Evolutionary conservation across 2,797 vertebrate genomes (phyloP).

Genomic region (Lithobates sylvaticus): DNA sequence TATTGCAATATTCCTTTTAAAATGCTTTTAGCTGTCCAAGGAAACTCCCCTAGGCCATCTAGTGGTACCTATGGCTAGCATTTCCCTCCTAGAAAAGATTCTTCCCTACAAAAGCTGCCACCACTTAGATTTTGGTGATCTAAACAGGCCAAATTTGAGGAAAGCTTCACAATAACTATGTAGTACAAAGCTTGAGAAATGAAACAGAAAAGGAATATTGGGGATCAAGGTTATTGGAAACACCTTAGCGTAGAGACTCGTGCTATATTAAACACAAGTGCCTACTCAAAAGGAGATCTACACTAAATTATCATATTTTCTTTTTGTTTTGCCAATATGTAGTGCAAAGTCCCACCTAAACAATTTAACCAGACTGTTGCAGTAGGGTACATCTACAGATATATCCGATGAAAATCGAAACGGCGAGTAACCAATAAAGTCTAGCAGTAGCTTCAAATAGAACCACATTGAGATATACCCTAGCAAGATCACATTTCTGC

Average conservation of each 20-base stretch:
- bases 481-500: not conserved
- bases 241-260: not conserved
- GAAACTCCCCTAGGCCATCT: conserved; percentile 9
- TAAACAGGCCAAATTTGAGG: not conserved
- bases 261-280: not conserved
- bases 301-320: too few relatives aligned
- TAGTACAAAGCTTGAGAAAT: not conserved
- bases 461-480: not conserved
- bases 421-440: too few relatives aligned
- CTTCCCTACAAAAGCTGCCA: not conserved
- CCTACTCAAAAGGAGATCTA: too few relatives aligned
- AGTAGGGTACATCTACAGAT: not conserved
- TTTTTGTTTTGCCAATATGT: too few relatives aligned
- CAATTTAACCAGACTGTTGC: not conserved
- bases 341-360: not conserved
- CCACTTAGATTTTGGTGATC: not conserved
- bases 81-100: not conserved
- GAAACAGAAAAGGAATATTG: too few relatives aligned
- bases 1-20: not conserved
- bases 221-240: too few relatives aligned
- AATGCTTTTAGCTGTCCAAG: not conserved
- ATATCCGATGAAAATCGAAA: not conserved
- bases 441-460: not conserved
- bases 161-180: not conserved
- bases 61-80: not conserved